A percentile compares a stretch with the other conserved stretches of the same genome.
Evolutionary conservation across 1,140 invertebrate genomes (phyloP).

Genomic region (Sminthurides bifidus): DNA sequence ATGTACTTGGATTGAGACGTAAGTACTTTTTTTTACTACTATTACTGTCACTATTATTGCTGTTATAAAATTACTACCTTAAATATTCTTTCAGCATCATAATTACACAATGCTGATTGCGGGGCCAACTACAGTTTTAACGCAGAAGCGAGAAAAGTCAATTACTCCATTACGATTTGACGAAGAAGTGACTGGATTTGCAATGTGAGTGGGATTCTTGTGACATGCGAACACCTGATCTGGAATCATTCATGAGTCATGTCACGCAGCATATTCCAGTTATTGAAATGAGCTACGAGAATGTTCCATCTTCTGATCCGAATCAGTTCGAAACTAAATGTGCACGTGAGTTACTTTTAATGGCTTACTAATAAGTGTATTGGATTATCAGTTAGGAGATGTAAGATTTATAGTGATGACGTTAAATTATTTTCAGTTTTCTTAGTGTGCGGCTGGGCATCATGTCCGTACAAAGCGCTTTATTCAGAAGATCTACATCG

Average conservation of each 20-base stretch:
- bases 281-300: conserved; percentile 11
- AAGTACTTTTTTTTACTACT: no score
- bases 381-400: not conserved
- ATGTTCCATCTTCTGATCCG: not conserved
- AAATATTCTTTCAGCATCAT: no score
- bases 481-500: conserved; percentile 34
- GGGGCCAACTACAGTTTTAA: conserved; percentile 20
- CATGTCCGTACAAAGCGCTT: conserved; percentile 16
- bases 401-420: no score
- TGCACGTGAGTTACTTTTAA: no score
- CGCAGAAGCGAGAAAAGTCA: not conserved
- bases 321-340: not conserved
- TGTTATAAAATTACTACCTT: no score
- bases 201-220: conserved; percentile 48
- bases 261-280: conserved; percentile 16
- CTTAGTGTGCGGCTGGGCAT: conserved; percentile 22
- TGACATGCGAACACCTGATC: conserved; percentile 41
- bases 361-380: not conserved
- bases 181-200: conserved; percentile 17
- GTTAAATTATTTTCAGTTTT: conserved; percentile 1
- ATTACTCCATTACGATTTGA: conserved; percentile 21
- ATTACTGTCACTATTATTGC: no score
- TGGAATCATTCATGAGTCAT: conserved; percentile 42
- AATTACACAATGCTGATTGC: conserved; percentile 21
- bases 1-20: no score